These are phyloP conservation scores for Zapus hudsonius DNA, from an alignment of 2,113 vertebrate species.

Conservation along the genomic window DNA sequence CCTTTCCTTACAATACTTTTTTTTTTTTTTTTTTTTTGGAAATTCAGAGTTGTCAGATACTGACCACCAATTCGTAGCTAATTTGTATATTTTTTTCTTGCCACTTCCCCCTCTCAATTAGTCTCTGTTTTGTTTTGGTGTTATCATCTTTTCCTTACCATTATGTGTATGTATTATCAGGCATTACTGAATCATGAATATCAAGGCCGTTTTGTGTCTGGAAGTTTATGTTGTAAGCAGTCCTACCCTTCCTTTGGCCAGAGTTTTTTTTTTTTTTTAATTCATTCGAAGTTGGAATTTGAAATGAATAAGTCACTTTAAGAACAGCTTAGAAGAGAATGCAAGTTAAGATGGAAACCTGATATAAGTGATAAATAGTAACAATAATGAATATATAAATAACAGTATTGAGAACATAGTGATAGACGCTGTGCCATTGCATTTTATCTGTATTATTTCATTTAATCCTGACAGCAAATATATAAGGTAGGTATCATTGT, in stretches of 20 bases:
- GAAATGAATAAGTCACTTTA: constrained; percentile 47
- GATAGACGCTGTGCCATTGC: neutral
- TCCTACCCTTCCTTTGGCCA: too few relatives aligned
- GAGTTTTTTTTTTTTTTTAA: neutral
- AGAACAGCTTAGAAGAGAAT: constrained; percentile 39
- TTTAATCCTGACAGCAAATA: neutral
- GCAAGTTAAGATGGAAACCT: constrained; percentile 12
- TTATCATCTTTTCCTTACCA: too few relatives aligned
- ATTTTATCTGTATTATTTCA: constrained; percentile 9
- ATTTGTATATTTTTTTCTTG: constrained; percentile 34
- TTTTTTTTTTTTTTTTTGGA: neutral
- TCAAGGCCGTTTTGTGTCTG: too few relatives aligned
- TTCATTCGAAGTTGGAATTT: neutral
- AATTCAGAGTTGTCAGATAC: constrained; percentile 10
- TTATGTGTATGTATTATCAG: too few relatives aligned
- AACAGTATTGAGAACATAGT: neutral
- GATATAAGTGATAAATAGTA: neutral
- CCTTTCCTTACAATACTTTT: constrained; percentile 8
- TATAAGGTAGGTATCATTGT: neutral
- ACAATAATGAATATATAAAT: neutral
- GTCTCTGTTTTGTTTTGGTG: constrained; percentile 41
- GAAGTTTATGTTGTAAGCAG: too few relatives aligned
- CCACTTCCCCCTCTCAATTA: too few relatives aligned
- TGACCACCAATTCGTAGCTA: constrained; percentile 37
- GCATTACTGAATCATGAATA: too few relatives aligned